Percentiles rank a stretch among this genome's conserved stretches.
phyloP scores from a whole-genome alignment of 2,888 invertebrate species.

The Coremacera marginata region DNA sequence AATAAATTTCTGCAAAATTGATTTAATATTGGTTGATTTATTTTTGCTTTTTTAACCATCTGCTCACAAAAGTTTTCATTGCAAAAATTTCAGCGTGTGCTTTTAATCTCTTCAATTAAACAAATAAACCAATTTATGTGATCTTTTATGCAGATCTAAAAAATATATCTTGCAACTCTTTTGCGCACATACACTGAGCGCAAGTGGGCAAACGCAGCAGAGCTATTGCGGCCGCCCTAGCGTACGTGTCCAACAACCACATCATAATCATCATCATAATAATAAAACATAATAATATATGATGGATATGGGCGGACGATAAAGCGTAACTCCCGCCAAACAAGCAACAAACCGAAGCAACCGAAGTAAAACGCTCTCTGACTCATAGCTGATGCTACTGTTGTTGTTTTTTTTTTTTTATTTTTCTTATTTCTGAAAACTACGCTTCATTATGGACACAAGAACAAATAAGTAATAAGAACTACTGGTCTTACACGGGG shows the following conservation, averaged over 20 bases:
- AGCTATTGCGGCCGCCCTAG: not conserved
- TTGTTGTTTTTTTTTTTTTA: not conserved
- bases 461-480: conserved; percentile 57
- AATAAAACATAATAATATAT: conserved; percentile 55
- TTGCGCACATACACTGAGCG: not conserved
- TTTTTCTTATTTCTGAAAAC: not conserved
- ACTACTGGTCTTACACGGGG: conserved; percentile 55
- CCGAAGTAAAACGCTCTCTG: not conserved
- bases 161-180: not conserved
- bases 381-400: conserved; percentile 10
- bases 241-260: conserved; percentile 52
- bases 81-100: too few species aligned
- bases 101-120: not conserved
- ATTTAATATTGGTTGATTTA: too few species aligned
- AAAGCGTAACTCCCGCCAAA: conserved; percentile 15
- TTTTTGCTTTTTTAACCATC: too few species aligned
- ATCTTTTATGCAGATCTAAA: not conserved
- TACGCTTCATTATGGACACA: conserved; percentile 37
- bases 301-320: conserved; percentile 53
- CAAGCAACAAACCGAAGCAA: not conserved
- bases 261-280: conserved; percentile 55
- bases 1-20: too few species aligned
- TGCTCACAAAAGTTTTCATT: too few species aligned
- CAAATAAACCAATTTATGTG: not conserved
- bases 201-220: not conserved